Percentiles rank a stretch among this genome's conserved stretches.
phyloP scores from a whole-genome alignment of 2,888 invertebrate species.

The Pristionchus entomophagus region DNA sequence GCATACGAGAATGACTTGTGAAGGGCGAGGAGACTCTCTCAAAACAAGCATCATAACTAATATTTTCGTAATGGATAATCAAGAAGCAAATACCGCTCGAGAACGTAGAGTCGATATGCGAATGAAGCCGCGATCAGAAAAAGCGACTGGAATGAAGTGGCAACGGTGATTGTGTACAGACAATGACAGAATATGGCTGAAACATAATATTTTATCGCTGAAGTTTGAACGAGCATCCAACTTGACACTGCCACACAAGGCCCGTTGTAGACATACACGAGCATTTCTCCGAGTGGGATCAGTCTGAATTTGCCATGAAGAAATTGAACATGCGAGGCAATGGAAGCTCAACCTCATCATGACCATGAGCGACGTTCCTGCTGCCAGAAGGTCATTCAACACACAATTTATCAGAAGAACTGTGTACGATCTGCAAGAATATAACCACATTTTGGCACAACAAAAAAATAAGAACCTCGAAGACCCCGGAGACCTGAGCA shows the following conservation, averaged over 20 bases:
- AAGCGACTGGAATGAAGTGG: background rate
- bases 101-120: constrained; percentile 22
- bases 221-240: background rate
- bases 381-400: background rate
- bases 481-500: too few species aligned
- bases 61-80: too few species aligned
- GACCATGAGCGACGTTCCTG: background rate
- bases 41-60: background rate
- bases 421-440: background rate
- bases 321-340: too few species aligned
- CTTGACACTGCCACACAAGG: background rate
- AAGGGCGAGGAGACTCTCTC: background rate
- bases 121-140: background rate
- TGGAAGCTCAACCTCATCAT: too few species aligned
- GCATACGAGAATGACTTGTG: background rate
- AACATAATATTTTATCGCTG: background rate
- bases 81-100: background rate
- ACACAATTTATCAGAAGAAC: too few species aligned
- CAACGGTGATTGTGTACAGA: background rate
- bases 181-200: background rate
- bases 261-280: background rate
- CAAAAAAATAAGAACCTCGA: too few species aligned
- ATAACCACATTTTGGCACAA: too few species aligned
- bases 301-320: background rate
- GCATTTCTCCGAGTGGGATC: background rate